phyloP scores from a whole-genome alignment of 1,140 invertebrate species.

The Panagrolaimus sp. region DNA sequence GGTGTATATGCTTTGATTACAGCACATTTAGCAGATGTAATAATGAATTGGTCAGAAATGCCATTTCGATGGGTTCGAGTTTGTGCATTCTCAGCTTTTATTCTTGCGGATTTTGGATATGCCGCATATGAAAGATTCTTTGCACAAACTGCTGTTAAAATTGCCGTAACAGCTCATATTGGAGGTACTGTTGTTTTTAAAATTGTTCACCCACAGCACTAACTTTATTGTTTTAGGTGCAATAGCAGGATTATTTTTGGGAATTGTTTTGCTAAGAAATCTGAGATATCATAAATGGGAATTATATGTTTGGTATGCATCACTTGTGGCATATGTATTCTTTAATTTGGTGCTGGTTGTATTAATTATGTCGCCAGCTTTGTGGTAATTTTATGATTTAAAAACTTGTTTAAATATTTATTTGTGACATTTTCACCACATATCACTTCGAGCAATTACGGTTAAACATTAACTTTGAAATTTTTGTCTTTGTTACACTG shows the following conservation, averaged over 20 bases:
- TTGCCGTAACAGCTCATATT: conserved; percentile 44
- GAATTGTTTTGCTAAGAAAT: conserved; percentile 37
- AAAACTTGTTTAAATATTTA: no score
- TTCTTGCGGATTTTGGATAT: conserved; percentile 59
- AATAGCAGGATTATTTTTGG: conserved; percentile 35
- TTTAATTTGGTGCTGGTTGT: conserved; percentile 15
- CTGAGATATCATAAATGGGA: conserved; percentile 29
- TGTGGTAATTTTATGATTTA: not conserved
- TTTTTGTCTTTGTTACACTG: no score
- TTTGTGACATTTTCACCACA: no score
- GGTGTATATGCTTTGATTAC: conserved; percentile 90
- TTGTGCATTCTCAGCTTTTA: conserved; percentile 68
- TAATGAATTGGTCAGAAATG: conserved; percentile 9
- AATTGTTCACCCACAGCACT: no score
- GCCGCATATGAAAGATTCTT: conserved; percentile 43
- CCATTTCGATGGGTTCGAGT: conserved; percentile 64
- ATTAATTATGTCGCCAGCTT: not conserved
- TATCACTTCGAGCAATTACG: no score
- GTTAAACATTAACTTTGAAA: no score
- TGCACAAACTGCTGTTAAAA: conserved; percentile 17
- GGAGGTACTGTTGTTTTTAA: conserved; percentile 15
- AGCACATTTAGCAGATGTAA: conserved; percentile 70
- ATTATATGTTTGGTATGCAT: conserved; percentile 39
- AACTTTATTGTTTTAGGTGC: not conserved
- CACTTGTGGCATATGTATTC: conserved; percentile 29